Base-by-base conservation (phyloP, 2,888 invertebrate genomes). In the Tinea pellionella region DNA sequence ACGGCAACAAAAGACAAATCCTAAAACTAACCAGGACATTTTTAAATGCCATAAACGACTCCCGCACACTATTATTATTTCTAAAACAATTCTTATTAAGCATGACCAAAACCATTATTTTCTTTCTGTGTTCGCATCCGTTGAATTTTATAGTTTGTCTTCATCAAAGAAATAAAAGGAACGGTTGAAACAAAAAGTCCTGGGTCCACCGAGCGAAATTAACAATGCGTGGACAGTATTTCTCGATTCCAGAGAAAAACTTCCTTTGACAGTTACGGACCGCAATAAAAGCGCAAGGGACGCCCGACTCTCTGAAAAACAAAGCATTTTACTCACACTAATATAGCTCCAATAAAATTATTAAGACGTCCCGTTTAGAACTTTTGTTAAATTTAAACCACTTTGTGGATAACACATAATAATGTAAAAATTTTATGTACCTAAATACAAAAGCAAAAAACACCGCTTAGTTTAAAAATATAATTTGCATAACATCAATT, bases 251-350 rank as follows among this genome's bases (percentile, higher is more conserved):
- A 60, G 65, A 67, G 66, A 69, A 72, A 72, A 78, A 76, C 74
- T 69, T 64, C 65, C 66, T 76, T 73, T 70, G 63, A 62, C 61
- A 62, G 60, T 63, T 43, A 68, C 67, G 67, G 67, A 63, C 69
- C 56, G 68, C 71, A 76, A 78, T 78, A 80, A 80, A 80, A 59
- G 57, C 19, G 32, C 53, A 29, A 30, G 77, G 65, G 66, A 65
- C 72, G 67, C 65, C 68, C 63, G 66, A 69, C 69, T 61, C 19
- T 67, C 68, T 63, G 67, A 66, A 68, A 75, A 66, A 78, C 75
- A 80, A 83, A 70, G 73, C 67, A 69, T 70, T 71, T 68, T 69
- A 78, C 83, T 32, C 80, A 71, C 80, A 82, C 78, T 82, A 78
- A 78, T 76, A 79, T 74, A 72, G 72, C 75, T 69, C 67, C 73